A percentile compares a stretch with the other conserved stretches of the same genome.
Conservation (phyloP, 2,113 vertebrate species). For the Gallinago media region DNA sequence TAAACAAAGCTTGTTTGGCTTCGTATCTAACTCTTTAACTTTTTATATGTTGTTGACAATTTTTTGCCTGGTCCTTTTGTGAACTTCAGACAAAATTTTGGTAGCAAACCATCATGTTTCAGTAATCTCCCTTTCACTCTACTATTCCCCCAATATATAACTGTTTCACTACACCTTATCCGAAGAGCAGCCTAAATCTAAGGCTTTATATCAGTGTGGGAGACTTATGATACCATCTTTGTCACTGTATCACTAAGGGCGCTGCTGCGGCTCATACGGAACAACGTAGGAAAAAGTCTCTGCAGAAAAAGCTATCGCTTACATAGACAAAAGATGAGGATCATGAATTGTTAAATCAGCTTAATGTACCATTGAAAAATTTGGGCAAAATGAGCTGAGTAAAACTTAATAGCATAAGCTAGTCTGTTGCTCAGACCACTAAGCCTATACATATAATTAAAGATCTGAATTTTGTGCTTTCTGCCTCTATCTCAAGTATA, state of each 20-base stretch:
- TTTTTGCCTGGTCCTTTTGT: neutral
- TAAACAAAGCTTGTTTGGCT: neutral
- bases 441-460: neutral
- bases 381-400: neutral
- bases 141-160: neutral
- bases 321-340: rapidly evolving
- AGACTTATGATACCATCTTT: neutral
- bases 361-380: neutral
- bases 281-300: neutral
- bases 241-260: neutral
- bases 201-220: neutral
- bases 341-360: neutral
- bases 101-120: neutral
- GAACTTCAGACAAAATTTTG: neutral
- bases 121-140: neutral
- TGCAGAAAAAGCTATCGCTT: neutral
- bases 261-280: neutral
- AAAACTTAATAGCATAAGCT: neutral
- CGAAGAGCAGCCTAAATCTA: neutral
- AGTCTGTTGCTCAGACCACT: neutral
- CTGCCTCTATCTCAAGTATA: neutral
- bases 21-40: neutral
- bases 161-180: neutral
- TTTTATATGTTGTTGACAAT: neutral
- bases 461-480: neutral